Evolutionary conservation across 2,113 vertebrate genomes (phyloP).

Genomic region (Eleginops maclovinus): DNA sequence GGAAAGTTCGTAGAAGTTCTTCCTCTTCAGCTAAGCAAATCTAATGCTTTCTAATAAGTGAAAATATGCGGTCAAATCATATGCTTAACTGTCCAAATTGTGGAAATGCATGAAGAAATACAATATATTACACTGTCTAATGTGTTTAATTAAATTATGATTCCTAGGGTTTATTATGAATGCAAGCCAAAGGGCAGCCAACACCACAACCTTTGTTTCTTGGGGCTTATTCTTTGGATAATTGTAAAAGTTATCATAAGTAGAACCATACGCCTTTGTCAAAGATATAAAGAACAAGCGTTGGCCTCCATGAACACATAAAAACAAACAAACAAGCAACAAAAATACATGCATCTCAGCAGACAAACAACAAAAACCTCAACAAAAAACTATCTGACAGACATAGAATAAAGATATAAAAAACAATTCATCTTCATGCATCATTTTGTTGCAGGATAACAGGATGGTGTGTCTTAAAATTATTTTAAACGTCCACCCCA

Average conservation of each 20-base stretch:
- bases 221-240: no score
- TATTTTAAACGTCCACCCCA: background rate
- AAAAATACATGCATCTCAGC: no score
- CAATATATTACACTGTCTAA: background rate
- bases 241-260: no score
- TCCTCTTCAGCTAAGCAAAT: slow-evolving; percentile 4
- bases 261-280: no score
- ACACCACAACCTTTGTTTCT: background rate
- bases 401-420: no score
- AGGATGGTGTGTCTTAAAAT: background rate
- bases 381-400: no score
- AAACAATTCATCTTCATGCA: background rate
- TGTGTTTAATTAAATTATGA: background rate
- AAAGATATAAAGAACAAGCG: no score
- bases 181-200: no score
- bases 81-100: slow-evolving; percentile 2
- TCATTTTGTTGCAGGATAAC: background rate
- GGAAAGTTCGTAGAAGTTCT: background rate
- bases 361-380: no score
- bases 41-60: background rate
- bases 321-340: no score
- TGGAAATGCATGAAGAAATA: slow-evolving; percentile 22
- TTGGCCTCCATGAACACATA: no score
- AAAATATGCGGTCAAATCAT: background rate
- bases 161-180: no score